phyloP scores from a whole-genome alignment of 2,113 vertebrate species.

The Eptatretus burgeri region DNA sequence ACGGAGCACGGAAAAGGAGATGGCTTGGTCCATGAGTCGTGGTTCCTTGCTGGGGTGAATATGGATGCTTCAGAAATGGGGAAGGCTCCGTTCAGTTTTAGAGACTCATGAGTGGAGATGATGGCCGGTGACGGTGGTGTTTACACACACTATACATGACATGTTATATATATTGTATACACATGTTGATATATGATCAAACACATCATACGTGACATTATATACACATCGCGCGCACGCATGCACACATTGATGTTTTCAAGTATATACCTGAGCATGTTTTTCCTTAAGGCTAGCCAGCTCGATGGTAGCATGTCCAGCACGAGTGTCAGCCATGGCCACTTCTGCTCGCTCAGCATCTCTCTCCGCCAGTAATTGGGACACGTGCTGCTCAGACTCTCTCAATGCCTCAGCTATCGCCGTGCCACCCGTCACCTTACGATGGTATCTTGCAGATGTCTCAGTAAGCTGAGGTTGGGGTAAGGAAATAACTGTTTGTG shows the following conservation, averaged over 20 bases:
- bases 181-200: no score
- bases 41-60: no score
- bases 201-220: no score
- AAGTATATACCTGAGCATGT: conserved; percentile 50
- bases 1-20: no score
- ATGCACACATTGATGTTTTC: not conserved
- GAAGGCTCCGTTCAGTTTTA: not conserved
- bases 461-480: conserved; percentile 44
- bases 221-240: no score
- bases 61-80: not conserved
- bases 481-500: no score
- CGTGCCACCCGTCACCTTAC: conserved; percentile 89
- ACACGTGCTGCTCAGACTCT: conserved; percentile 96
- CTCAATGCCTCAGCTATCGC: conserved; percentile 85
- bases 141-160: not conserved
- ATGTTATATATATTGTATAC: not conserved
- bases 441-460: conserved; percentile 67
- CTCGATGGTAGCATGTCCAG: conserved; percentile 68
- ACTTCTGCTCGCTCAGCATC: conserved; percentile 84
- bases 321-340: conserved; percentile 72
- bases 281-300: conserved; percentile 46
- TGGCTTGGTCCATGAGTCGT: no score
- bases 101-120: not conserved
- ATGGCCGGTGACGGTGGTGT: not conserved
- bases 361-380: conserved; percentile 76